phyloP scores from a whole-genome alignment of 2,888 invertebrate genomes.

The Melanostoma scalare region DNA sequence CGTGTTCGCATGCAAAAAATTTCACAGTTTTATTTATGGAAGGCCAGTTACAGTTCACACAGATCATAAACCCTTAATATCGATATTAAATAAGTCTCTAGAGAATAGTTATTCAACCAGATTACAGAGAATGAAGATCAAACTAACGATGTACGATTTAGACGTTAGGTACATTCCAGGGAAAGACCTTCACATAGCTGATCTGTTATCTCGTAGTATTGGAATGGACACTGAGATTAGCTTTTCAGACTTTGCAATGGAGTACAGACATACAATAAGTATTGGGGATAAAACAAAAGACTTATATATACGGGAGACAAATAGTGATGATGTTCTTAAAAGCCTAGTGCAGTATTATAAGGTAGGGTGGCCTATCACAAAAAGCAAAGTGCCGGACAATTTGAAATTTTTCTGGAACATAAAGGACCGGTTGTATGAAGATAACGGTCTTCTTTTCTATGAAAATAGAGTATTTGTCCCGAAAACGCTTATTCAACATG shows the following conservation, averaged over 20 bases:
- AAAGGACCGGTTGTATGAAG: no score
- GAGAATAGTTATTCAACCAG: slow-evolving; percentile 71
- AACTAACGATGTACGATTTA: slow-evolving; percentile 71
- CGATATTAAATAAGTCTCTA: not conserved
- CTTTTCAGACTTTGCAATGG: no score
- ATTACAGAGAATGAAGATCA: slow-evolving; percentile 74
- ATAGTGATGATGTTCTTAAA: not conserved
- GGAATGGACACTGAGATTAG: no score
- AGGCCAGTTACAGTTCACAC: slow-evolving; percentile 66
- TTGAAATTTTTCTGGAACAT: no score
- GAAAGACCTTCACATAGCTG: not conserved
- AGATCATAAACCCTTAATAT: not conserved
- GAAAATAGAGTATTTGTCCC: no score
- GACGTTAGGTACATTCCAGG: not conserved
- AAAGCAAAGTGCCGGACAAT: no score
- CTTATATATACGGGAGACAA: not conserved
- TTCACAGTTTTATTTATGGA: slow-evolving; percentile 46
- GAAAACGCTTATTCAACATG: no score
- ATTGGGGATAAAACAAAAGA: no score
- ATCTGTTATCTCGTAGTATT: no score
- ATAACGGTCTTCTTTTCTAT: no score
- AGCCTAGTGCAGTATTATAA: not conserved
- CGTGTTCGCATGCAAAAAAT: not conserved
- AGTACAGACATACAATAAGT: no score
- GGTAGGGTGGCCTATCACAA: not conserved